These are phyloP conservation scores for Teleiodes luculella DNA, from an alignment of 2,888 invertebrate genomes.

Conservation along the genomic window DNA sequence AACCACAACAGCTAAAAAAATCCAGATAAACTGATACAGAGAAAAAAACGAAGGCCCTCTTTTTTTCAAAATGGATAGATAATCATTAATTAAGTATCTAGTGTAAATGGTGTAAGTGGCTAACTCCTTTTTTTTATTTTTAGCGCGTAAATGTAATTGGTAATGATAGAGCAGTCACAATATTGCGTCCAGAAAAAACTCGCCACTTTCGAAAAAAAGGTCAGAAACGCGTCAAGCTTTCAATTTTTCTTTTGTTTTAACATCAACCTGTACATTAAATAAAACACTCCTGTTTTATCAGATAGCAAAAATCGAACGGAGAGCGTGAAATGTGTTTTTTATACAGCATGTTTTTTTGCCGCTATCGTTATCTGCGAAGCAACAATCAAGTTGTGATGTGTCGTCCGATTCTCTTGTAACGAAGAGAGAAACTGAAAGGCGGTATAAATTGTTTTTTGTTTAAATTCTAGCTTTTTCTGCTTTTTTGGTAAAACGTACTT, in stretches of 20 bases:
- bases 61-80: too few relatives aligned
- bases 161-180: too few relatives aligned
- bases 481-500: not conserved
- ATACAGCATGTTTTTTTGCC: not conserved
- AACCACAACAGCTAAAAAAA: too few relatives aligned
- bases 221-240: too few relatives aligned
- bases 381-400: not conserved
- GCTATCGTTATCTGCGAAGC: not conserved
- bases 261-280: not conserved
- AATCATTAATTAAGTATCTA: too few relatives aligned
- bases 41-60: too few relatives aligned
- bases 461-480: not conserved
- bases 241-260: not conserved
- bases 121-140: too few relatives aligned
- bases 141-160: too few relatives aligned
- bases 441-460: not conserved
- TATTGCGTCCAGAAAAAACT: too few relatives aligned
- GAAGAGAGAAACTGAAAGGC: not conserved
- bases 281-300: constrained; percentile 24
- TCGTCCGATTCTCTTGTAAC: not conserved
- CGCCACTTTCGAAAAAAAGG: too few relatives aligned
- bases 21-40: too few relatives aligned
- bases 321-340: constrained; percentile 6
- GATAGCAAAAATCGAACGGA: constrained; percentile 29
- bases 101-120: too few relatives aligned